phyloP scores from a whole-genome alignment of 1,140 invertebrate species.

The Drosophila hydei region DNA sequence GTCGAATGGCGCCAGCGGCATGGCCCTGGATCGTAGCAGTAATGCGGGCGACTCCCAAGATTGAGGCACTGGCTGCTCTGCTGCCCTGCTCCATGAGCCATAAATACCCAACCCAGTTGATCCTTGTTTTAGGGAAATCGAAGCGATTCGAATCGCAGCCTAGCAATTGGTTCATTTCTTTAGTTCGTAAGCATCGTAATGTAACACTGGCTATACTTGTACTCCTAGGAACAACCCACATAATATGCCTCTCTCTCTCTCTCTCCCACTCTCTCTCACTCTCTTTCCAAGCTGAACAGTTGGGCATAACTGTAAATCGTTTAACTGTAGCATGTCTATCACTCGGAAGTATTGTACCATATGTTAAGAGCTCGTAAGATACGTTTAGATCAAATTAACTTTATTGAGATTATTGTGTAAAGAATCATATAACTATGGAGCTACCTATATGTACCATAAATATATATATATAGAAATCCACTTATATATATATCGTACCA shows the following conservation, averaged over 20 bases:
- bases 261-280: neutral
- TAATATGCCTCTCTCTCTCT: constrained; percentile 1
- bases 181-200: constrained; percentile 36
- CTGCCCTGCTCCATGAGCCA: constrained; percentile 71
- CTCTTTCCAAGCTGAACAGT: constrained; percentile 5
- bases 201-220: constrained; percentile 16
- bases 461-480: too few relatives aligned
- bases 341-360: constrained; percentile 70
- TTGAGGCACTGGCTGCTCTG: constrained; percentile 60
- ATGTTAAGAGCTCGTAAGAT: constrained; percentile 68
- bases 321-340: constrained; percentile 51
- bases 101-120: constrained; percentile 13
- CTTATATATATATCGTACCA: constrained; percentile 58
- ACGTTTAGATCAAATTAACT: constrained; percentile 68
- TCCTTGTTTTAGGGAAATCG: constrained; percentile 17
- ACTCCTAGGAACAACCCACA: neutral
- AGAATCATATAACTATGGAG: constrained; percentile 35
- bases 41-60: constrained; percentile 62
- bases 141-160: constrained; percentile 9
- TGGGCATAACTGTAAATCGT: constrained; percentile 58
- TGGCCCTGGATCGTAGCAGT: constrained; percentile 58
- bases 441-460: constrained; percentile 34
- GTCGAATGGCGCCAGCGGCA: constrained; percentile 62
- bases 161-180: constrained; percentile 21
- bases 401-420: constrained; percentile 69